Conservation (phyloP, 2,797 vertebrate species). For the Mus spretus region DNA sequence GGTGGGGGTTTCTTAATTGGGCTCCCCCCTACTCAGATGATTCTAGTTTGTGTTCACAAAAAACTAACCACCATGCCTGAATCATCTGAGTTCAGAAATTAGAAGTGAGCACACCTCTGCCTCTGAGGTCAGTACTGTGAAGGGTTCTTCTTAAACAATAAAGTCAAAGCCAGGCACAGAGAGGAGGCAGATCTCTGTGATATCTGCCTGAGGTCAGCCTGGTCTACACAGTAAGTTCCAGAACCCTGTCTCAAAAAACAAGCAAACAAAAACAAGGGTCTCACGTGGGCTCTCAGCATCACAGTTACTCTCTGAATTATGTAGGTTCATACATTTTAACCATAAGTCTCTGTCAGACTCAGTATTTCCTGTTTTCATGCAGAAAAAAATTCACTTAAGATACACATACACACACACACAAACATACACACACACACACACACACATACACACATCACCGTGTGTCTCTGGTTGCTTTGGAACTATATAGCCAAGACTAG, state of each 20-base stretch:
- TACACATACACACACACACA: not conserved
- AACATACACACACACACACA: too few species aligned
- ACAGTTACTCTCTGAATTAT: constrained; percentile 36
- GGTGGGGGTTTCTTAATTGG: not conserved
- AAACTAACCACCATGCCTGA: not conserved
- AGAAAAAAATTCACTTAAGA: not conserved
- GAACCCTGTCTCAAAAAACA: not conserved
- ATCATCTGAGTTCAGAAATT: not conserved
- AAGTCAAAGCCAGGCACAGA: not conserved
- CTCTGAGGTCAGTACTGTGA: not conserved
- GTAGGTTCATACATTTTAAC: not conserved
- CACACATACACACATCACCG: not conserved
- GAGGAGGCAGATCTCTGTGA: not conserved
- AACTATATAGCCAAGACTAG: not conserved
- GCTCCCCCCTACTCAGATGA: not conserved
- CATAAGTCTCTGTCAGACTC: not conserved
- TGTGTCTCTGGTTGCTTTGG: not conserved
- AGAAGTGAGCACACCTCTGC: not conserved
- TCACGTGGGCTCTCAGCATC: not conserved
- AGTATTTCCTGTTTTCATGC: not conserved
- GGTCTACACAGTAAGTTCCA: not conserved
- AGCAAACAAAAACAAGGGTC: not conserved
- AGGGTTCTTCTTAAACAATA: constrained; percentile 44
- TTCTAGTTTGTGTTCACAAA: not conserved
- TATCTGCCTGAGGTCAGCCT: not conserved